These are phyloP conservation scores for Micromesistius poutassou DNA, from an alignment of 2,797 vertebrate species.

Conservation along the genomic window DNA sequence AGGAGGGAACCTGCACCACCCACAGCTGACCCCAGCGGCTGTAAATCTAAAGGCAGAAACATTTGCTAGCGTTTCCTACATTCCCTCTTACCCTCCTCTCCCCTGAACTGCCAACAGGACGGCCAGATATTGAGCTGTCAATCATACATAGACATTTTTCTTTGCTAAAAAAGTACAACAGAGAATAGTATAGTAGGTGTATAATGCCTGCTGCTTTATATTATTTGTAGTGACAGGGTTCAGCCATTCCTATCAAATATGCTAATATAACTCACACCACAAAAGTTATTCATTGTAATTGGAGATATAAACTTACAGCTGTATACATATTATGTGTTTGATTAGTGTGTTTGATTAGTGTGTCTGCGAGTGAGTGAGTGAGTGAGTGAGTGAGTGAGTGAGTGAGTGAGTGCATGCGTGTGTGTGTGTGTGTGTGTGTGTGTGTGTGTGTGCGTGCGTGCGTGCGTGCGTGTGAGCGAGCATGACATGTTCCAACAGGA, in stretches of 20 bases:
- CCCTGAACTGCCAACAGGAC: slow-evolving; percentile 14
- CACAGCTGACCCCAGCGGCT: slow-evolving; percentile 58
- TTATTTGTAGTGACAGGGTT: not conserved
- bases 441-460: no score
- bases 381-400: no score
- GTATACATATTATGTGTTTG: no score
- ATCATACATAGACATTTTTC: no score
- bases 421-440: no score
- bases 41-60: slow-evolving; percentile 58
- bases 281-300: no score
- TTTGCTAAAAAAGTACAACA: not conserved
- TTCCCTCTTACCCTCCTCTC: slow-evolving; percentile 9
- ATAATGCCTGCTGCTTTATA: not conserved
- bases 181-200: no score
- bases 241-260: not conserved
- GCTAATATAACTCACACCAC: not conserved
- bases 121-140: slow-evolving; percentile 17
- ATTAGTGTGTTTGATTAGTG: no score
- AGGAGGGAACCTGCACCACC: slow-evolving; percentile 59
- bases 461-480: not conserved
- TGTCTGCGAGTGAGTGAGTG: no score
- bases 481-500: not conserved
- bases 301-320: no score
- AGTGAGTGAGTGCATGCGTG: no score
- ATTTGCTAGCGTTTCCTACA: not conserved